Evolutionary conservation across 2,797 vertebrate genomes (phyloP), one percentile per base, ranked within the genome.

Genomic region (Hypotaenidia okinawae): DNA sequence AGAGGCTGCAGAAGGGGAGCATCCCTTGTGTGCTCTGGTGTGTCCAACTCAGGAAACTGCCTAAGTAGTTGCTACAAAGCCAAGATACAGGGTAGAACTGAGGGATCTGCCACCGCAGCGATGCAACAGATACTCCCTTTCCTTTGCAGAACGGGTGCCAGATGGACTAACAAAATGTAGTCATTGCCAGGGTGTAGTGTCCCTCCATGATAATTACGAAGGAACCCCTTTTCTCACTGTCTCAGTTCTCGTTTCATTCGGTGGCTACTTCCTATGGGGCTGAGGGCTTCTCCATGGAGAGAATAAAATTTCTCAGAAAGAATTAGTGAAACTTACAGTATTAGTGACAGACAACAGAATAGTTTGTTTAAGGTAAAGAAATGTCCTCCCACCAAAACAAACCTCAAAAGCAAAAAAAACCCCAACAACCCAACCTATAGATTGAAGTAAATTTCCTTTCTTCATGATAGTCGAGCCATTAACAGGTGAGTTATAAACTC

Each of bases 71-170:
- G 55, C 57, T 79, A 47, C 37, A 49, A 69, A 90, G 28, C 41
- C 28, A 83, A 49, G n/a, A 57, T 27, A 66, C 4, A 22, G 16
- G 11, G 32, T 32, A 63, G 51, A 84, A 70, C 16, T 52, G 45
- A 64, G 43, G 28, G 32, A 58, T 63, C 16, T 72, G 27, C 49
- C 57, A 43, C 41, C 7, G 15, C 47, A 72, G 3, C 0, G 0
- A n/a, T 3, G 7, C 1, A 7, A 43, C 75, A 84, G 32, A 18
- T 75, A 68, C 4, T 85, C 10, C 7, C 5, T 84, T 73, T 78
- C 52, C 52, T 24, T 18, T 63, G 59, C n/a, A 47, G 13, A 4
- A 3, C 21, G 12, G 18, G 52, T 43, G 9, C 15, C 8, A 59
- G 18, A 33, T 66, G 25, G n/a, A 37, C n/a, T 45, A 70, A 47